Evolutionary conservation across 2,888 invertebrate species (phyloP), one percentile per base, ranked within the genome.

Genomic region (Melipona bicolor): DNA sequence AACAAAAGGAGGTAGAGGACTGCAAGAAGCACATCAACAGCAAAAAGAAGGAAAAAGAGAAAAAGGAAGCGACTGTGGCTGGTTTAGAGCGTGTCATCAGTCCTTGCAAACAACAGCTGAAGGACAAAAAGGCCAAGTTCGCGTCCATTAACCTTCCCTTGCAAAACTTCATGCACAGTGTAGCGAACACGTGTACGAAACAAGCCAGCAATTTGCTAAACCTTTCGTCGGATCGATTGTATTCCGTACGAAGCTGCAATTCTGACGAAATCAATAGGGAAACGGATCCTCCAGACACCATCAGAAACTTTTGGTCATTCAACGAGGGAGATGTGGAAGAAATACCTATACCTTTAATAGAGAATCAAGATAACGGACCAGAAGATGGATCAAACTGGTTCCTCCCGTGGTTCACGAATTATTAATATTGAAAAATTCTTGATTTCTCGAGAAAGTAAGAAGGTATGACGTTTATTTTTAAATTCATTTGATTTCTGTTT

Each of bases 1-100:
- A 87, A 13, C 59, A 27, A 2, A 82, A 80, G 43, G 89, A 89
- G 76, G 74, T 89, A 9, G 43, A 81, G 15, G 73, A 81, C 13
- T 90, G 89, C 61, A 89, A 85, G 77, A 81, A 77, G n/a, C 27
- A 1, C 5, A 59, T 4, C 68, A 67, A 11, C 17, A 0, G 11
- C 13, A 49, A 50, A 0, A 68, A 62, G 9, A 21, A 13, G 0
- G n/a, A 73, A 19, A 62, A 21, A 0, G 17, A 13, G n/a, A 83
- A 76, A 21, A 61, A 69, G 19, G 9, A 27, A 4, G 27, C 19
- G 9, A 17, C 27, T 15, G 1, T 9, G 15, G 19, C 24, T 1
- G 71, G n/a, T 54, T 56, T 81, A 21, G 59, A 83, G 6, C 73
- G 84, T 21, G 77, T 68, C 50, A 6, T 69, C 52, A 81, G 67